Base-by-base conservation (phyloP, 2,888 invertebrate genomes). In the Ormyrus rosae region DNA sequence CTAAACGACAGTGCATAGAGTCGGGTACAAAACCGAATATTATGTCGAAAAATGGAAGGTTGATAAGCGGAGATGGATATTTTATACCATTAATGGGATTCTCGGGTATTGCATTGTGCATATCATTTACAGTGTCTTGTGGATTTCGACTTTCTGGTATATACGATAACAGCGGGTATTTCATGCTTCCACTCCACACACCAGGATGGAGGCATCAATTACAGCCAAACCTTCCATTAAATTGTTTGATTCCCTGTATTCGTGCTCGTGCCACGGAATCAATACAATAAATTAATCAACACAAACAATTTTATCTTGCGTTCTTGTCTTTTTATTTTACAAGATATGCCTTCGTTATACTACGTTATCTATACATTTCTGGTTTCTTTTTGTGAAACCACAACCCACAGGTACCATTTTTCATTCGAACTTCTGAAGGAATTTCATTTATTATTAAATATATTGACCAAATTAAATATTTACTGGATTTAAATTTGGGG, bases 371-470 rank as follows among this genome's bases (percentile, higher is more conserved):
- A 67, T 67, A 5, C 74, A 75, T 75, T 19, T 75, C 58, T 48
- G 65, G 74, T 58, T 75, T 75, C n/a, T 55, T 63, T 67, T 69
- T 73, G 13, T 81, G 81, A 55, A 74, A 83, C 81, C 83, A 83
- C 53, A 85, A 69, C n/a, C 81, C 81, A 11, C 68, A 76, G 4
- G 82, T 56, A 34, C 83, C 71, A n/a, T 78, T 80, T 19, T 71
- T 55, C 19, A 71, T 56, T 58, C 82, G 73, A 46, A 70, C 72
- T 50, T 81, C n/a, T 5, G 65, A 77, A 55, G 81, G 80, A 8
- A 83, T 34, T 72, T 85, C 84, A 80, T 83, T 84, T 2, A 78
- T 45, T 50, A 82, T 80, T 19, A 76, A 45, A 68, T 76, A 78
- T 10, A 78, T 64, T 34, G 81, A 73, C 82, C 82, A 82, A 53